Evolutionary conservation across 2,113 vertebrate genomes (phyloP).

Genomic region (Brachionichthys hirsutus): DNA sequence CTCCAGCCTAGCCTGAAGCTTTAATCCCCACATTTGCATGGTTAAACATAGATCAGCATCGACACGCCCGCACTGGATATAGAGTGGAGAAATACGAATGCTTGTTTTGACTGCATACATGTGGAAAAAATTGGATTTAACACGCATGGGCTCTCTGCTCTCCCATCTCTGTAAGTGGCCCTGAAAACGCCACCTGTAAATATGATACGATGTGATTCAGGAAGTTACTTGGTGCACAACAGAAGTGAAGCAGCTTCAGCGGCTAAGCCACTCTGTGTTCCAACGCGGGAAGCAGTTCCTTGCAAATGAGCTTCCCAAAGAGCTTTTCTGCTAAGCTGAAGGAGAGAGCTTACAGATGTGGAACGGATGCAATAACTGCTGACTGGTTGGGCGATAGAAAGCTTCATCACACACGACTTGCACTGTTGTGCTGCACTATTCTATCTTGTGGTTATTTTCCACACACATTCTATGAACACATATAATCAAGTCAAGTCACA

Average conservation of each 20-base stretch:
- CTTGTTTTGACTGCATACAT: slow-evolving; percentile 67
- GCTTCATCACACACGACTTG: slow-evolving; percentile 67
- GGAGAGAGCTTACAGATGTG: slow-evolving; percentile 45
- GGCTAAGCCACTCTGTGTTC: slow-evolving; percentile 33
- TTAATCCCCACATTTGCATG: slow-evolving; percentile 74
- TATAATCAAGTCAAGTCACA: not conserved
- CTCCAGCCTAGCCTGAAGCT: slow-evolving; percentile 62
- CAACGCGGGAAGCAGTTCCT: slow-evolving; percentile 53
- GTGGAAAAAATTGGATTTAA: slow-evolving; percentile 57
- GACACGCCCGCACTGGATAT: slow-evolving; percentile 55
- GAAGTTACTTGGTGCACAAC: slow-evolving; percentile 3
- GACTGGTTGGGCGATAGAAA: slow-evolving; percentile 56
- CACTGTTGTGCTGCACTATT: slow-evolving; percentile 27
- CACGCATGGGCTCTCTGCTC: slow-evolving; percentile 46
- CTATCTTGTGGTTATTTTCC: slow-evolving; percentile 18
- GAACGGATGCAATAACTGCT: slow-evolving; percentile 61
- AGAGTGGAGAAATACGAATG: slow-evolving; percentile 59
- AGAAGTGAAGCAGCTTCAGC: slow-evolving; percentile 13
- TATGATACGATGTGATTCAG: slow-evolving; percentile 23
- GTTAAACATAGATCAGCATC: slow-evolving; percentile 72
- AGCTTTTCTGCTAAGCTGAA: slow-evolving; percentile 56
- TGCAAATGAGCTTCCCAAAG: slow-evolving; percentile 53
- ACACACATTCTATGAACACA: slow-evolving; percentile 1
- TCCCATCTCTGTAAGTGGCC: slow-evolving; percentile 15
- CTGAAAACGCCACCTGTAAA: slow-evolving; percentile 27